Base-by-base conservation (phyloP, 2,888 invertebrate genomes). In the Melanargia galathea region DNA sequence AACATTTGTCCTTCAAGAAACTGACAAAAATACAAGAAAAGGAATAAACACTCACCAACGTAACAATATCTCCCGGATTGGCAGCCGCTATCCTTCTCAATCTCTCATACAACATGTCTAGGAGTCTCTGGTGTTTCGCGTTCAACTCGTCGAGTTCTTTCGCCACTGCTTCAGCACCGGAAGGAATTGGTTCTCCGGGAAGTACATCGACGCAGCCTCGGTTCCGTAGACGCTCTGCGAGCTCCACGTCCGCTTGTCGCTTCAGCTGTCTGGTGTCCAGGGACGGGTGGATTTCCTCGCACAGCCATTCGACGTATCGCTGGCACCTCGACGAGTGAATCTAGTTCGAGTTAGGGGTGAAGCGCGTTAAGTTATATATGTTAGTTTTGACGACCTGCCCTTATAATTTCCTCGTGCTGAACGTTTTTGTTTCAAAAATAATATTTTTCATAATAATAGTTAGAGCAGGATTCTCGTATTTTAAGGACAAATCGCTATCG, bases 241-340 rank as follows among this genome's bases (percentile, higher is more conserved):
- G 75, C 26, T 89, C 87, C 40, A 86, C 73, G 30, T 90, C 90
- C 0, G 88, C 88, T 65, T 89, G 89, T 0, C 90, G 79, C 62
- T 79, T 81, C n/a, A 90, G 73, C 55, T 89, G 90, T 18, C 84
- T 81, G 77, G 83, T 83, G 88, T 96, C 96, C 80, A 96, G 83
- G 63, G 96, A 96, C 2, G 96, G 96, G 78, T 96, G 96, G 58
- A 95, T 93, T 76, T 96, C 96, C 78, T 95, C 95, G 83, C 97
- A 94, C 71, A 97, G 93, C 88, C 94, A 94, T 77, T 97, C 97
- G 69, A 94, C 93, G 92, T 96, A 98, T 71, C 95, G 94, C 87
- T 96, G 95, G 83, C 97, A 95, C 80, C 96, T 94, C 82, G 95
- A 94, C 84, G 96, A 95, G 93, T 96, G 96, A 83, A 96, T 96